These are phyloP conservation scores for Tangara arthus DNA, from an alignment of 2,797 vertebrate species.

Conservation along the genomic window DNA sequence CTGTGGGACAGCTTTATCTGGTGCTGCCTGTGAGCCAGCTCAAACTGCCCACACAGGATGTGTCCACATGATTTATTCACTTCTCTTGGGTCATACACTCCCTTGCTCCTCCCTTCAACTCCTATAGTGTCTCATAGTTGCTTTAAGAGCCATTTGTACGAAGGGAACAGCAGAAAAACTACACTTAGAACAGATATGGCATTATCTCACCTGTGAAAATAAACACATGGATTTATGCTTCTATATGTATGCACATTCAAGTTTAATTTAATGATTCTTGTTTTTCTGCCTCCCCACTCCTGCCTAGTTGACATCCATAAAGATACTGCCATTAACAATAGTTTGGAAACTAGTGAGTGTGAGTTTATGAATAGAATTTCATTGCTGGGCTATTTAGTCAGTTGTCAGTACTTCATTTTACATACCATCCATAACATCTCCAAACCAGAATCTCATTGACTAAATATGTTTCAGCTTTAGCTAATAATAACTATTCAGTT, in stretches of 20 bases:
- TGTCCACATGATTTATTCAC: background rate
- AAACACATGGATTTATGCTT: background rate
- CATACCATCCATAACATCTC: background rate
- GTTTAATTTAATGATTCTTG: background rate
- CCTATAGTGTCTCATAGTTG: background rate
- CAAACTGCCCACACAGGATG: background rate
- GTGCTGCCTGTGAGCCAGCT: background rate
- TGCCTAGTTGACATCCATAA: background rate
- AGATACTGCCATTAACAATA: background rate
- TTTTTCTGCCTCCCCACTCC: background rate
- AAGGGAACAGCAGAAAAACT: background rate
- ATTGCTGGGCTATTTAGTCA: background rate
- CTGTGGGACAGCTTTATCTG: background rate
- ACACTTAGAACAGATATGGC: background rate
- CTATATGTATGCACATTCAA: background rate
- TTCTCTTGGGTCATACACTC: background rate
- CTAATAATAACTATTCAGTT: background rate
- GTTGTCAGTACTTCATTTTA: slow-evolving; percentile 21
- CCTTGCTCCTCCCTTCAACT: background rate
- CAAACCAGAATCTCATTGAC: background rate
- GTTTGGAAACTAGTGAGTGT: background rate
- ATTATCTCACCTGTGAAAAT: background rate
- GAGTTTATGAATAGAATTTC: background rate
- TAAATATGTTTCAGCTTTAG: background rate
- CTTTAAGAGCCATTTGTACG: background rate